A percentile compares a stretch with the other conserved stretches of the same genome.
phyloP scores from a whole-genome alignment of 2,113 vertebrate genomes.

The Aegithalos caudatus region DNA sequence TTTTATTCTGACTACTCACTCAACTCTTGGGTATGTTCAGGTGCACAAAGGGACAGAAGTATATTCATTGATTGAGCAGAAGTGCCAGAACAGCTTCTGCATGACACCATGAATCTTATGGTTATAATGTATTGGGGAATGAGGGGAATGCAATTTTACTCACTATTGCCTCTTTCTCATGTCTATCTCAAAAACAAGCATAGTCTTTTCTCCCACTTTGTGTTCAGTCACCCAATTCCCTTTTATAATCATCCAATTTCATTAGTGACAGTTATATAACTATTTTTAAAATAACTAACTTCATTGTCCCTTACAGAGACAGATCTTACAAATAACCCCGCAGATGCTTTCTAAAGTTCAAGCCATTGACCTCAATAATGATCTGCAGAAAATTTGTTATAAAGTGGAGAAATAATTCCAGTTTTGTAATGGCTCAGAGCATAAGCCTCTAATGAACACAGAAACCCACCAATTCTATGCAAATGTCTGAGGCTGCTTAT shows the following conservation, averaged over 20 bases:
- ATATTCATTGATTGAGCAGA: background rate
- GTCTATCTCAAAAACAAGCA: background rate
- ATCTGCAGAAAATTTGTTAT: background rate
- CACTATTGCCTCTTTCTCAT: background rate
- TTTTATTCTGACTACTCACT: constrained; percentile 32
- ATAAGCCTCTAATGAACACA: background rate
- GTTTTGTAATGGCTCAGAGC: background rate
- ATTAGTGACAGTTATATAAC: background rate
- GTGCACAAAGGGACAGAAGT: background rate
- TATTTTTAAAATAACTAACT: background rate
- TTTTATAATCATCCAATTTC: background rate
- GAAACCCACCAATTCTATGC: background rate
- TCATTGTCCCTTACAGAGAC: background rate
- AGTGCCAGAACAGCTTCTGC: background rate
- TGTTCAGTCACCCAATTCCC: background rate
- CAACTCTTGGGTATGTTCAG: constrained; percentile 5
- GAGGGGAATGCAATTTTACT: background rate
- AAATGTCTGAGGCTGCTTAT: background rate
- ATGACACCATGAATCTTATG: background rate
- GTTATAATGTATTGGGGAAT: background rate
- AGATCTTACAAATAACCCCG: background rate
- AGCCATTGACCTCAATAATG: background rate
- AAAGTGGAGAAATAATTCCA: background rate
- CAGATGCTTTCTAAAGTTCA: background rate
- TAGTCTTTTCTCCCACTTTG: background rate